Percentiles rank a stretch among this genome's conserved stretches.
Conservation (phyloP, 2,113 vertebrate species). For the Ia io region DNA sequence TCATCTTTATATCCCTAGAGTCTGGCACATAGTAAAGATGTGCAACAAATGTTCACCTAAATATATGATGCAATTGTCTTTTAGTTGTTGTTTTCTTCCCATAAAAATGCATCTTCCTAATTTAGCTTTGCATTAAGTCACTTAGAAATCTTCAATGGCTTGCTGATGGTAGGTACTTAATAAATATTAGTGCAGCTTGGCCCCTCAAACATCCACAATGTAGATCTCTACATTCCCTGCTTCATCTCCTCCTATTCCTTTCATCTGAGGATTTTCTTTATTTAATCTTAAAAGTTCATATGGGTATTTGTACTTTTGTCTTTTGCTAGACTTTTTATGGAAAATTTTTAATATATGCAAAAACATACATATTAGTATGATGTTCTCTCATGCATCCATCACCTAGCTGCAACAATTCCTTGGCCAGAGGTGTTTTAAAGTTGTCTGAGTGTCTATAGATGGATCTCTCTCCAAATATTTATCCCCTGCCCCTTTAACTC, state of each 20-base stretch:
- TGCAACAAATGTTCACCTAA: background rate
- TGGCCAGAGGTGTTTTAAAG: slow-evolving; percentile 21
- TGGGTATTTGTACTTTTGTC: background rate
- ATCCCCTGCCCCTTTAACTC: background rate
- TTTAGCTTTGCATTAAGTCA: slow-evolving; percentile 14
- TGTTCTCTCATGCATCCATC: background rate
- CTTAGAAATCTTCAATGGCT: background rate
- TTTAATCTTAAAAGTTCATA: slow-evolving; percentile 20
- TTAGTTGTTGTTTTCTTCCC: background rate
- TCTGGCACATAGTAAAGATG: background rate
- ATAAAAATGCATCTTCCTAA: slow-evolving; percentile 29
- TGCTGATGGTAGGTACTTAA: background rate
- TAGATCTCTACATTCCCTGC: background rate
- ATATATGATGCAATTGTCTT: background rate
- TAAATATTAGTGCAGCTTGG: background rate
- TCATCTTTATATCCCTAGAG: background rate
- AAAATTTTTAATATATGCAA: background rate
- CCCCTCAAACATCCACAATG: background rate
- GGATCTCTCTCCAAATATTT: slow-evolving; percentile 22
- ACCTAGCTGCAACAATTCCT: background rate
- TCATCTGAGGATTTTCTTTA: background rate
- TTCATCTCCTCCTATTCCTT: background rate
- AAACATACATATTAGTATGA: background rate
- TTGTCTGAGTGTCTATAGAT: background rate
- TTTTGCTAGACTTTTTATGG: background rate